A percentile compares a stretch with the other conserved stretches of the same genome.
These are phyloP conservation scores for Bradypodion ventrale DNA, from an alignment of 2,797 vertebrate genomes.

Conservation along the genomic window DNA sequence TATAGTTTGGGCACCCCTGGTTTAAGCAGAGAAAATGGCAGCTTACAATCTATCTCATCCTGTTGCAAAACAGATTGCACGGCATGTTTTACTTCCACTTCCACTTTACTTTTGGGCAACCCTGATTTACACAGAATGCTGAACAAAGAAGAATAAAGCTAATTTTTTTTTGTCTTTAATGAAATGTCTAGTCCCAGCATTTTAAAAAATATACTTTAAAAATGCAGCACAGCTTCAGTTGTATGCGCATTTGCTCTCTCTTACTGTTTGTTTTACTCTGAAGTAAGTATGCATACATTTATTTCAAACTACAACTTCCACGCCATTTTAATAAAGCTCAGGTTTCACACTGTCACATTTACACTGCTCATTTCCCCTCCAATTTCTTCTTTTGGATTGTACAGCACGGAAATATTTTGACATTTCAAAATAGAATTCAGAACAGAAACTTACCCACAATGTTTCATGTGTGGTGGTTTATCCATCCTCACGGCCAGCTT, in stretches of 20 bases:
- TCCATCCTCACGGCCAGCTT: constrained; percentile 95
- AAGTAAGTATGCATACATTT: not conserved
- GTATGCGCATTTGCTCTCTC: not conserved
- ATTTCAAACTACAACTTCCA: not conserved
- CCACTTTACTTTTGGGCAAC: too few relatives aligned
- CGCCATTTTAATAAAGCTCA: constrained; percentile 20
- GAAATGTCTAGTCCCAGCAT: not conserved
- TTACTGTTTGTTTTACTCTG: not conserved
- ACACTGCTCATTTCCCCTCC: not conserved
- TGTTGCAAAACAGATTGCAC: too few relatives aligned
- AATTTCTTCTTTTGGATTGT: not conserved
- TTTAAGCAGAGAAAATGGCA: too few relatives aligned
- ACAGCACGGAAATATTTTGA: not conserved
- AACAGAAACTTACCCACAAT: constrained; percentile 86
- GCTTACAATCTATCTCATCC: too few relatives aligned
- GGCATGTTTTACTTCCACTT: too few relatives aligned
- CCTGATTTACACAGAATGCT: not conserved
- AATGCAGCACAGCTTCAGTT: not conserved
- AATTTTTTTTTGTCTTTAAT: not conserved
- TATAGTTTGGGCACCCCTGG: too few relatives aligned
- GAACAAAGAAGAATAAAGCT: not conserved
- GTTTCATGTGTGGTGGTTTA: constrained; percentile 97
- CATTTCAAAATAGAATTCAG: constrained; percentile 13
- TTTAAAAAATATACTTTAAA: not conserved
- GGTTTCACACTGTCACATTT: constrained; percentile 14